Evolutionary conservation across 1,140 invertebrate species (phyloP), one percentile per base, ranked within the genome.

Genomic region (Drosophila punjabiensis): DNA sequence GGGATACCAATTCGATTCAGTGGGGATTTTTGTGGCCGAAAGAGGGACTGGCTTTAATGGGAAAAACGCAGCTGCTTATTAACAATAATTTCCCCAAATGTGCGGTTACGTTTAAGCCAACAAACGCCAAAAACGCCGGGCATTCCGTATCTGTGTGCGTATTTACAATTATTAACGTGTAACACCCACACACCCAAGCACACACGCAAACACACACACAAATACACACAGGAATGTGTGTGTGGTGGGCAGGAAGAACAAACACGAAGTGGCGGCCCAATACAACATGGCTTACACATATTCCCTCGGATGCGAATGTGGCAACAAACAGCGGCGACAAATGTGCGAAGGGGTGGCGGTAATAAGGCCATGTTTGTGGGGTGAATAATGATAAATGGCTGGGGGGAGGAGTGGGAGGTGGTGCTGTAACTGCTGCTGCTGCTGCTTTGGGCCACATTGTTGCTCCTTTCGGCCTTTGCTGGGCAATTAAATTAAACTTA

Each of bases 21-120:
- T 47, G 53, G 68, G 68, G 64, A 69, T 28, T 47, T 55, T 76
- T 59, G 74, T 39, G 53, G 43, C 73, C 39, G 33, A 47, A 53
- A 61, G 32, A n/a, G 58, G 62, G 37, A 39, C 43, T 37, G 33
- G 50, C 58, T 77, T 68, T 77, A 79, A 75, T 68, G 56, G 59
- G 48, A 71, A 62, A 56, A 70, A 67, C 85, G 67, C 85, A 88
- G 85, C 85, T 88, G 85, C 81, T 89, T 88, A 84, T 88, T 88
- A 83, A 88, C 85, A 79, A 88, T 88, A 79, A 88, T 88, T 88
- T 83, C 75, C 85, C 85, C 85, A 88, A 88, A 88, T 79, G 85
- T 81, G 78, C 65, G 85, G 85, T 88, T 88, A 89, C 81, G 78
- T 81, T 88, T 83, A 84, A 83, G 84, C 81, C 84, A 75, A 76